Evolutionary conservation across 2,888 invertebrate species (phyloP).

Genomic region (Caenorhabditis sp.): DNA sequence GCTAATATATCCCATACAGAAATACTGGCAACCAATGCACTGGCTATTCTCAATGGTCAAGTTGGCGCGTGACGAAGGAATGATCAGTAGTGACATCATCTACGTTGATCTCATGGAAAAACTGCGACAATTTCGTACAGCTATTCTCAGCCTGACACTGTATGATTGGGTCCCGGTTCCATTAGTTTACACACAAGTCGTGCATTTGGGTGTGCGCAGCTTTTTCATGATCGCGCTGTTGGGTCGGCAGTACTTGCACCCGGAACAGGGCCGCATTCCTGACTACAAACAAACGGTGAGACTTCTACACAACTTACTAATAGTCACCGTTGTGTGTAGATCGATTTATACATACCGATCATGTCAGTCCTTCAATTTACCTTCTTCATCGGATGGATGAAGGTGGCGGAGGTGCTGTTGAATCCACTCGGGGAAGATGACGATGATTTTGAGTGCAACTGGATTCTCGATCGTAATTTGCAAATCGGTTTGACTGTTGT

Average conservation of each 20-base stretch:
- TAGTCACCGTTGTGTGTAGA: too few species aligned
- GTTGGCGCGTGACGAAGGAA: slow-evolving; percentile 41
- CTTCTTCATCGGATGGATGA: slow-evolving; percentile 69
- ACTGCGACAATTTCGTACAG: slow-evolving; percentile 61
- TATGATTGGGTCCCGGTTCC: slow-evolving; percentile 68
- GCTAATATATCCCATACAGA: slow-evolving; percentile 12
- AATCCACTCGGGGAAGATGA: slow-evolving; percentile 65
- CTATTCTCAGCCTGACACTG: slow-evolving; percentile 60
- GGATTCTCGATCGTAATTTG: slow-evolving; percentile 63
- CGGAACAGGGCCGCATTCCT: slow-evolving; percentile 11
- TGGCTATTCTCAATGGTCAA: slow-evolving; percentile 56
- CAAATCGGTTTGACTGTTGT: slow-evolving; percentile 64
- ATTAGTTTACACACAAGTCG: slow-evolving; percentile 60
- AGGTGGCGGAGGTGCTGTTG: slow-evolving; percentile 64
- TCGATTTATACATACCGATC: slow-evolving; percentile 64
- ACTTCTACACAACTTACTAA: too few species aligned
- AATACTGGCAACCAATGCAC: slow-evolving; percentile 68
- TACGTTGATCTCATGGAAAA: slow-evolving; percentile 66
- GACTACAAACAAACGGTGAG: slow-evolving; percentile 20
- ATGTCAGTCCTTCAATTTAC: slow-evolving; percentile 67
- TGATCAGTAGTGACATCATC: slow-evolving; percentile 61
- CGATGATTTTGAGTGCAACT: slow-evolving; percentile 68
- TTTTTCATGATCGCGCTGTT: slow-evolving; percentile 63
- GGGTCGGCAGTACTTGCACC: slow-evolving; percentile 61
- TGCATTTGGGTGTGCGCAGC: slow-evolving; percentile 63